Base-by-base conservation (phyloP, 92 coral and sea anemone species). In the Phenganax marumi region DNA sequence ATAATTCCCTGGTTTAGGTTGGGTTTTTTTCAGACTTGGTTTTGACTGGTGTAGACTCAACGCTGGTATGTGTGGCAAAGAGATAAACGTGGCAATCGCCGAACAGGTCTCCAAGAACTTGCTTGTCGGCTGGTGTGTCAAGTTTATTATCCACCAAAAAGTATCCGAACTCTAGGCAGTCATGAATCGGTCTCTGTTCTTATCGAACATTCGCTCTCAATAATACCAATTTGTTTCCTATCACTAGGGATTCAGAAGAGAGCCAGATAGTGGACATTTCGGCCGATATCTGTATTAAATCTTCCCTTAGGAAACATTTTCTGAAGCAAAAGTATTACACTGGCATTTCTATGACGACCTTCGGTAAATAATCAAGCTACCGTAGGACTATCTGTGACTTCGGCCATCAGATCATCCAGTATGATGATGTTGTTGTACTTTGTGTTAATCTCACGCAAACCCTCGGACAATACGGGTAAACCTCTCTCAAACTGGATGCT, bases 321-420 rank as follows among this genome's bases (percentile, higher is more conserved):
- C 49, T 74, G 80, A 39, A 87, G 84, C 6, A 76, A 21, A 22
- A 76, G 81, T 16, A 76, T 87, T 12, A 83, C 53, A 52, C 79
- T 86, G 4, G 89, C 87, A 51, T 86, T 86, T 75, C 89, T 84
- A 47, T 86, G 89, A 14, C 90, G 81, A 72, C 90, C 87, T 71
- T 83, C 84, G 0, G 90, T 87, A 48, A 83, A 81, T 39, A 86
- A 33, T 8, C 81, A 81, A 25, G 89, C 66, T 2, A 86, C 81
- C 0, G 56, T 49, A 6, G 90, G 87, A 39, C 90, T 83, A 24
- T 87, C 84, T 3, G 47, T 87, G 0, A 84, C 87, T 50, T 75
- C 79, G 24, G 81, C 53, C 89, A 86, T 86, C 14, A 86, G 21
- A 51, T 86, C 89, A 47, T 86, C 86, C 1, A 86, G 47, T 13